Conservation (phyloP, 2,797 vertebrate genomes). For the Anguilla megastoma region DNA sequence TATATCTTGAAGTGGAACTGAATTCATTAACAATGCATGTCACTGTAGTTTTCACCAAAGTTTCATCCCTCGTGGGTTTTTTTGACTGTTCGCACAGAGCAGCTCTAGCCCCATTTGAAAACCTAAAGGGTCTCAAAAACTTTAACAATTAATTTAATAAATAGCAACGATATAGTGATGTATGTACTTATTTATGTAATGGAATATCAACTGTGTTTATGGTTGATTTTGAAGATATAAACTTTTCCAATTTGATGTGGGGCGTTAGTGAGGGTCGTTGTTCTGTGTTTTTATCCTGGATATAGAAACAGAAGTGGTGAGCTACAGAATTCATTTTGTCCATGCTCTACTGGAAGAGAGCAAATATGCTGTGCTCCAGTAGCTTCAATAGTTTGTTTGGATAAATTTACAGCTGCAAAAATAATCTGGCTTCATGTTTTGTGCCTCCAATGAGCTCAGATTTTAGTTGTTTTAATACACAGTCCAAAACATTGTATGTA, state of each 20-base stretch:
- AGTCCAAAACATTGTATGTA: neutral
- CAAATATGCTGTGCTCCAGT: constrained; percentile 28
- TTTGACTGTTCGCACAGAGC: too few species aligned
- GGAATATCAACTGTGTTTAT: neutral
- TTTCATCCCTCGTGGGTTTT: too few species aligned
- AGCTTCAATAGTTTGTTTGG: constrained; percentile 31
- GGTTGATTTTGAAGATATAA: neutral
- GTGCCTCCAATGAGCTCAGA: neutral
- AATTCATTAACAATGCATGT: too few species aligned
- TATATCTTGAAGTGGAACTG: too few species aligned
- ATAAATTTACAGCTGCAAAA: constrained; percentile 22
- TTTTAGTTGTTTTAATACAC: neutral
- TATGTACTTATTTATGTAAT: neutral
- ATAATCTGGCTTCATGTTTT: constrained; percentile 19
- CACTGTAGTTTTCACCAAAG: too few species aligned
- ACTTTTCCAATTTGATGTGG: neutral
- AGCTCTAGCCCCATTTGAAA: too few species aligned
- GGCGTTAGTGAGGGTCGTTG: neutral
- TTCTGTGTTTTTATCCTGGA: constrained; percentile 22
- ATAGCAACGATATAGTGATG: neutral
- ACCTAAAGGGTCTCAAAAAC: too few species aligned
- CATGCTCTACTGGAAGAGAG: constrained; percentile 24
- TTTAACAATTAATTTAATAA: neutral
- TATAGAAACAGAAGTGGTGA: constrained; percentile 9
- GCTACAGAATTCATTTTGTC: constrained; percentile 27